Conservation (phyloP, 2,797 vertebrate genomes). For the Coregonus sp. region DNA sequence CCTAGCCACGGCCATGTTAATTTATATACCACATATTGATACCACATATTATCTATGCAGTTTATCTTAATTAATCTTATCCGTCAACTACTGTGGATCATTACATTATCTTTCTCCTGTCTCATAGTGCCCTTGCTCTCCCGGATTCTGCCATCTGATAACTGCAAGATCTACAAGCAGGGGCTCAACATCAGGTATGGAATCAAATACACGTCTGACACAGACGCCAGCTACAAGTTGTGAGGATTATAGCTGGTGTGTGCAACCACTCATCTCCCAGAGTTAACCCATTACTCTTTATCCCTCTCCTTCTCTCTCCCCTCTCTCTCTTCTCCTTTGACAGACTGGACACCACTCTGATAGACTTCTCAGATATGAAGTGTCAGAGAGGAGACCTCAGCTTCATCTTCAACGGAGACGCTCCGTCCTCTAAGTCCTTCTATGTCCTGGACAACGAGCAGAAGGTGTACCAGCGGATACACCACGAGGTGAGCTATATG, state of each 20-base stretch:
- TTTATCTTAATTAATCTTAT: background rate
- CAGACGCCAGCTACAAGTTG: background rate
- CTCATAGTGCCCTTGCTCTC: conserved; percentile 91
- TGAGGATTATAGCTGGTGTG: too few species aligned
- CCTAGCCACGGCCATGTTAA: background rate
- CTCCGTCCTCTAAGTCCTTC: conserved; percentile 88
- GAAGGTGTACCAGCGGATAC: conserved; percentile 97
- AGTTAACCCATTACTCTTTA: background rate
- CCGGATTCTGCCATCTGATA: conserved; percentile 94
- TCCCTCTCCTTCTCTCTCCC: background rate
- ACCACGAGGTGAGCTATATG: conserved; percentile 85
- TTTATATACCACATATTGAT: background rate
- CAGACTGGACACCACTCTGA: conserved; percentile 94
- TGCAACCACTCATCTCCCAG: background rate
- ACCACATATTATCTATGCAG: background rate
- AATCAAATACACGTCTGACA: background rate
- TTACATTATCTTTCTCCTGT: conserved; percentile 18
- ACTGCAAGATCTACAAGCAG: conserved; percentile 98
- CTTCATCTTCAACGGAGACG: conserved; percentile 95
- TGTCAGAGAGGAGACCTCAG: conserved; percentile 96
- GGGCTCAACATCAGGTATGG: conserved; percentile 95
- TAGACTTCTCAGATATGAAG: conserved; percentile 98
- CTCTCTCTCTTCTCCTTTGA: background rate
- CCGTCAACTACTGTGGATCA: background rate
- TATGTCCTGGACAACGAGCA: conserved; percentile 96